Conservation (phyloP, 2,113 vertebrate species). For the Embiotoca jacksoni region DNA sequence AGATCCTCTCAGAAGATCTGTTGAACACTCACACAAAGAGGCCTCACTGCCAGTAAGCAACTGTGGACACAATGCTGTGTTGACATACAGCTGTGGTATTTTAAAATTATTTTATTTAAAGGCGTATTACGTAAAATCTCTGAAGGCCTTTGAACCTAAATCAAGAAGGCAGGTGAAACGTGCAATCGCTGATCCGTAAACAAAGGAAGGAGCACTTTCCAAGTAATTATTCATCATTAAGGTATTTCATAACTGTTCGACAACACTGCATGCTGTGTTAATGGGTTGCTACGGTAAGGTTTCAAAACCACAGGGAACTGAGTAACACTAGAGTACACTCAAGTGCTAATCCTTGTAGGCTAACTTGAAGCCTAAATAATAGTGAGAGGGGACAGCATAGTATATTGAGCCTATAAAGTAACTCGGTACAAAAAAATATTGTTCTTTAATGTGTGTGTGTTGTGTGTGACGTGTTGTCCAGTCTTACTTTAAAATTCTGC, state of each 20-base stretch:
- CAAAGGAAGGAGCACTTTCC: background rate
- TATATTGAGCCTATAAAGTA: slow-evolving; percentile 12
- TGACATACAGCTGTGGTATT: background rate
- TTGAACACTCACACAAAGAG: background rate
- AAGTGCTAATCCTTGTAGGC: slow-evolving; percentile 1
- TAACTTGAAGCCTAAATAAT: slow-evolving; percentile 12
- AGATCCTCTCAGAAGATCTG: slow-evolving; percentile 21
- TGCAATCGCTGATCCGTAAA: background rate
- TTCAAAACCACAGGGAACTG: slow-evolving; percentile 7
- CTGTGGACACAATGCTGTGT: background rate
- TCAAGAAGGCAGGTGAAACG: background rate
- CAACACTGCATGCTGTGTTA: background rate
- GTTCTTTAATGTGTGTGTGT: background rate
- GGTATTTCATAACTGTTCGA: background rate
- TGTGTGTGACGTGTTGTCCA: background rate
- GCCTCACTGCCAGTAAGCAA: slow-evolving; percentile 50
- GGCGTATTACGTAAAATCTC: background rate
- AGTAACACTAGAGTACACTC: background rate
- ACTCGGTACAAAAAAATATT: slow-evolving; percentile 20
- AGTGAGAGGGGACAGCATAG: background rate
- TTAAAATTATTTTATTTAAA: background rate
- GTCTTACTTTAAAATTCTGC: background rate
- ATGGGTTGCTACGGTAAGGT: background rate
- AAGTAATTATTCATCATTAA: background rate
- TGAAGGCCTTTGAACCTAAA: background rate